phyloP scores from a whole-genome alignment of 2,888 invertebrate genomes.

The Octodonta nipae region DNA sequence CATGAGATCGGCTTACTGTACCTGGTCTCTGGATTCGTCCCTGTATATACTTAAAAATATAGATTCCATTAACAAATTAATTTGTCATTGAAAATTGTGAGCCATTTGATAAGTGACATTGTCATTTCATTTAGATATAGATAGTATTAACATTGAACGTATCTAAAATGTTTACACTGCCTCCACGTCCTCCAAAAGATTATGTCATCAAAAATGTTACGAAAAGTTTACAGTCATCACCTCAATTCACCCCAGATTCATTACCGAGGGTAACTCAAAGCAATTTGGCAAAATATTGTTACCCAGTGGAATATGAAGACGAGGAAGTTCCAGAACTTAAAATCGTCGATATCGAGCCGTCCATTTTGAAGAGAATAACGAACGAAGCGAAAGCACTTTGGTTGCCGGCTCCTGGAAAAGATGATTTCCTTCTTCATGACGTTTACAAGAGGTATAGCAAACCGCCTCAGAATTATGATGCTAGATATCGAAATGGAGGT shows the following conservation, averaged over 20 bases:
- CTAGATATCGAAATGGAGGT: slow-evolving; percentile 26
- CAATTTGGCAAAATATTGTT: slow-evolving; percentile 36
- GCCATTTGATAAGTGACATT: no score
- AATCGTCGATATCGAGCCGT: slow-evolving; percentile 16
- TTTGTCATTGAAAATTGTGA: no score
- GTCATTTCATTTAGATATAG: no score
- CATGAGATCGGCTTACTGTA: no score
- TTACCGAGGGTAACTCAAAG: slow-evolving; percentile 39
- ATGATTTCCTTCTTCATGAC: slow-evolving; percentile 41
- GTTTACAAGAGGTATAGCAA: slow-evolving; percentile 35
- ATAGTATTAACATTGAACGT: no score
- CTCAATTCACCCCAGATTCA: slow-evolving; percentile 35
- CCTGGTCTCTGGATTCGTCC: no score
- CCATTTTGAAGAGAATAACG: slow-evolving; percentile 37
- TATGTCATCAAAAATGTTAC: slow-evolving; percentile 24
- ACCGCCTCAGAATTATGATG: slow-evolving; percentile 20
- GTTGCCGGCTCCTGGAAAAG: slow-evolving; percentile 43
- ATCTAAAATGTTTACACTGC: slow-evolving; percentile 29
- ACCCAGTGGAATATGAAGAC: slow-evolving; percentile 35
- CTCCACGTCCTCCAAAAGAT: slow-evolving; percentile 31
- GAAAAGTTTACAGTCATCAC: slow-evolving; percentile 27
- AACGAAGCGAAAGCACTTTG: slow-evolving; percentile 39
- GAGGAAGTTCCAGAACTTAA: slow-evolving; percentile 35
- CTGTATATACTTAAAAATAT: no score
- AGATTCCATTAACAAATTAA: no score